Conservation (phyloP, 2,888 invertebrate species). For the Phragmatobia fuliginosa region DNA sequence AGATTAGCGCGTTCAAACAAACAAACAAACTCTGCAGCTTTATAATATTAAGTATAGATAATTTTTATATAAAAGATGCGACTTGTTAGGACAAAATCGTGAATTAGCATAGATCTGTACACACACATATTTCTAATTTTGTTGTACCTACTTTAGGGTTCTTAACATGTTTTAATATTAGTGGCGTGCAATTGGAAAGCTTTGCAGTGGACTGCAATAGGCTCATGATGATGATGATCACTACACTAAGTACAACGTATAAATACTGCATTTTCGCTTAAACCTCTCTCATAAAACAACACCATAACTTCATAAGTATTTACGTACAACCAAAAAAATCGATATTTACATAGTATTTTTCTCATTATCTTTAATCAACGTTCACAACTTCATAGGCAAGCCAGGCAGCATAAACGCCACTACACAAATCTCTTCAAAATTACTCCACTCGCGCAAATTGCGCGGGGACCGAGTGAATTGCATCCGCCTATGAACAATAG, state of each 20-base stretch:
- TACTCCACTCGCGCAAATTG: constrained; percentile 84
- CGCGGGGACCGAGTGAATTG: constrained; percentile 83
- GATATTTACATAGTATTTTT: constrained; percentile 22
- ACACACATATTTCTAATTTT: no score
- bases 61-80: neutral
- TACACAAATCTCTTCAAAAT: constrained; percentile 79
- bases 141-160: no score
- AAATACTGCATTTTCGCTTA: neutral
- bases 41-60: no score
- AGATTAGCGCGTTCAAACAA: no score
- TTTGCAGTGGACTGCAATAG: no score
- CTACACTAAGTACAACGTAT: neutral
- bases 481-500: constrained; percentile 84
- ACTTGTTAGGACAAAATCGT: neutral
- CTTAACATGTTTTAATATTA: neutral
- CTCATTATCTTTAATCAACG: constrained; percentile 58
- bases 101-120: no score
- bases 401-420: constrained; percentile 46
- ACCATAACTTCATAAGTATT: neutral
- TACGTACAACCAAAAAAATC: no score
- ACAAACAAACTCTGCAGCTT: no score
- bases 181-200: no score
- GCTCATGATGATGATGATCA: no score
- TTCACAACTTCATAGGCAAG: constrained; percentile 16
- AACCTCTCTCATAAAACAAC: neutral